Percentiles rank a stretch among this genome's conserved stretches.
phyloP scores from a whole-genome alignment of 1,140 invertebrate genomes.

The Akabosia matsudoensis region DNA sequence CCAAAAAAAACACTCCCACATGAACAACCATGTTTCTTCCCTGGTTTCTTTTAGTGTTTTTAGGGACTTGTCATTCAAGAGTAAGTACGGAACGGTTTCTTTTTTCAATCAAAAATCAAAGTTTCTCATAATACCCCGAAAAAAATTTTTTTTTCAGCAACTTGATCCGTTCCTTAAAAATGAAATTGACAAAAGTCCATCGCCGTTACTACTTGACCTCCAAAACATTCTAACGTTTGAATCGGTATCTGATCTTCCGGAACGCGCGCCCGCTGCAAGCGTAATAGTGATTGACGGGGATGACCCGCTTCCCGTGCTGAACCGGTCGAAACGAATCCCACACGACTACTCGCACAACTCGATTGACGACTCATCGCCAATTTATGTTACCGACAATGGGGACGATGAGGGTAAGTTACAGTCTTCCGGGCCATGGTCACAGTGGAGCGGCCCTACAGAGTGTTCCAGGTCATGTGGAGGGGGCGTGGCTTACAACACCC shows the following conservation, averaged over 20 bases:
- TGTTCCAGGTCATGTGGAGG: constrained; percentile 86
- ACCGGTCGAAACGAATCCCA: constrained; percentile 4
- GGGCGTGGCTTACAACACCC: constrained; percentile 73
- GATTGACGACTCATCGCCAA: not conserved
- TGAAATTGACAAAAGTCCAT: not conserved
- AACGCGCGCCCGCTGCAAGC: not conserved
- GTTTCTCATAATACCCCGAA: too few species aligned
- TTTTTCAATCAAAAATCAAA: too few species aligned
- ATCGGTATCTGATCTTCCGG: not conserved
- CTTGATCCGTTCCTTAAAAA: not conserved
- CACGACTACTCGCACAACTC: not conserved
- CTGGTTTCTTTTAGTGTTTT: too few species aligned
- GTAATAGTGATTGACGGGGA: not conserved
- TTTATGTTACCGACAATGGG: constrained; percentile 17
- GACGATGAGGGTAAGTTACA: constrained; percentile 10
- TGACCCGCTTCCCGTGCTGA: not conserved
- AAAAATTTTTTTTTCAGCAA: not conserved
- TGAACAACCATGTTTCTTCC: too few species aligned
- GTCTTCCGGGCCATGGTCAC: constrained; percentile 49
- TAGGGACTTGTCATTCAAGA: too few species aligned
- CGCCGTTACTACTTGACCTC: not conserved
- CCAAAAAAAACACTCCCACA: too few species aligned
- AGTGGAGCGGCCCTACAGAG: constrained; percentile 68
- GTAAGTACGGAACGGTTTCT: too few species aligned
- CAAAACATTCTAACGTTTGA: not conserved